Base-by-base conservation (phyloP, 2,888 invertebrate species). In the Drosophila basisetae region DNA sequence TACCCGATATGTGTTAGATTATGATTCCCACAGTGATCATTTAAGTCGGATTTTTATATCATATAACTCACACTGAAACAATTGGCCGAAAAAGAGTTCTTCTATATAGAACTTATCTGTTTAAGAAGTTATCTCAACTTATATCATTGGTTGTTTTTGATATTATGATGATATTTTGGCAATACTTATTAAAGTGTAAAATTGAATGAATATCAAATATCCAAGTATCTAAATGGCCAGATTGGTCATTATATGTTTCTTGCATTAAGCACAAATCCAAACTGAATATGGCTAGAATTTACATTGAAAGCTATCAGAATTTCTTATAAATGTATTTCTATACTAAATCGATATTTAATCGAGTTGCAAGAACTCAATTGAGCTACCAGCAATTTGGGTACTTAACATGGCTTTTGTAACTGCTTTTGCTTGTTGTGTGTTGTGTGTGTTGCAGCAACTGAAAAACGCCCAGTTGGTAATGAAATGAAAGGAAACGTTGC, bases 401-500 rank as follows among this genome's bases (percentile, higher is more conserved):
- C 31, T 76, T 54, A 62, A 52, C 54, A 39, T 55, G 81, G 50
- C 37, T 53, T 60, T 76, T 76, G 68, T n/a, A 37, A 43, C 31
- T 13, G 18, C 13, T 33, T 50, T 71, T 56, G 47, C 49, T 16
- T 16, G 47, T 25, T 47, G 47, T 25, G 47, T 47, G 22, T 35
- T 35, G 11, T 22, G 35, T 59, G 56, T 62, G 59, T 22, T 60
- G 49, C 43, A 49, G 39, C 43, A 25, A 49, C 66, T 56, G 59
- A 76, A 80, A 50, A 41, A 54, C 73, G 74, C 74, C 74, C 66
- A 62, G 39, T 69, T 53, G 39, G 61, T 64, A 28, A 56, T 56
- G 18, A 56, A 52, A 76, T 76, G 65, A 75, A 76, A 65, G 69
- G 74, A 35, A 56, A 56, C 39, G 56, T 56, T 73, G 73, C 82